Base-by-base conservation (phyloP, 1,140 invertebrate species). In the Drosophila miranda region DNA sequence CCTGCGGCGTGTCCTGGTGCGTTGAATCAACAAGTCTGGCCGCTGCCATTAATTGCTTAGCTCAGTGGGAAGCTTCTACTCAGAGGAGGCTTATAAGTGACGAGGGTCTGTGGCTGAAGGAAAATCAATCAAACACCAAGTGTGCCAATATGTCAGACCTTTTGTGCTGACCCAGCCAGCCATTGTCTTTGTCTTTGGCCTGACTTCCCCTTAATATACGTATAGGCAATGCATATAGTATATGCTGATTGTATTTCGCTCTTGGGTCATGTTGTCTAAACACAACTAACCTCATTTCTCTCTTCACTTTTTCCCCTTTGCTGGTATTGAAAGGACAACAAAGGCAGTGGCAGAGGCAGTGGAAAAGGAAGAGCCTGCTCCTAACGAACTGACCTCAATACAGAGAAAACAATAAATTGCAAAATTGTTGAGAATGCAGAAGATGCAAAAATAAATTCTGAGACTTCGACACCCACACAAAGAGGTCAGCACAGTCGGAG, bases 361-460 rank as follows among this genome's bases (percentile, higher is more conserved):
- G 28, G 44, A 42, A 30, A 56, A 38, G 28, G 52, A 45, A 42
- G 45, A 26, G 53, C 59, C 70, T 74, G 34, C 49, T 56, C 34
- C 81, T 16, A 59, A 75, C 75, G 53, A 81, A 80, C 74, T 84
- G 81, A 86, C 81, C 81, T 84, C 82, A 86, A 86, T 86, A 78
- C 52, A 68, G 81, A 79, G 67, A 84, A 79, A 72, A 77, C 66
- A 84, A 84, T 84, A 84, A 84, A 84, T 84, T 86, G 82, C 64
- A 53, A 84, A 82, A 75, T 67, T 54, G 74, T 82, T 74, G 75
- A 61, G 64, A 84, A 75, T 68, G 80, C 79, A 81, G 77, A 60
- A 72, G 82, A 86, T 86, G 81, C 81, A 86, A 81, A 74, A 87
- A 86, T 87, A 87, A 78, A 86, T 86, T 87, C 63, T 63, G 62